These are phyloP conservation scores for Drosophila mimetica DNA, from an alignment of 2,888 invertebrate genomes.

Conservation along the genomic window DNA sequence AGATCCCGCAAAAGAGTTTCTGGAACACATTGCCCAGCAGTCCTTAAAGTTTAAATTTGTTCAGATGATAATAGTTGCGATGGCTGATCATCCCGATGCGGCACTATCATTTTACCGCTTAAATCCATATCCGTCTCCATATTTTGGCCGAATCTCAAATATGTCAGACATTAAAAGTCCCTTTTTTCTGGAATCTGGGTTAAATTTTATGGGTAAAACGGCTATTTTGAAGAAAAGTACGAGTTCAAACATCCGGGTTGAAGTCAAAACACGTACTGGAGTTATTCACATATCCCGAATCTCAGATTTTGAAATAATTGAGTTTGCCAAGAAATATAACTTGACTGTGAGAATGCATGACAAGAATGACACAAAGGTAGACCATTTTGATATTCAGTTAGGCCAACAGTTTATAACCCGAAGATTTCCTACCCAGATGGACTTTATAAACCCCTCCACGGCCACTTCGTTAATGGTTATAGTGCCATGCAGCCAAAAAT, in stretches of 20 bases:
- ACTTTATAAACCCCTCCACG: background rate
- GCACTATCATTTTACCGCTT: no score
- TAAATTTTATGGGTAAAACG: no score
- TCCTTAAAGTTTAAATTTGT: background rate
- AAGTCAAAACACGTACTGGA: no score
- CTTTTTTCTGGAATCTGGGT: no score
- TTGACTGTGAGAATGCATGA: background rate
- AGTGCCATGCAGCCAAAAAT: conserved; percentile 28
- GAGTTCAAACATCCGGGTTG: no score
- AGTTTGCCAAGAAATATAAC: background rate
- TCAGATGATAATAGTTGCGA: background rate
- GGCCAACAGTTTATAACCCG: background rate
- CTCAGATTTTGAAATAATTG: background rate
- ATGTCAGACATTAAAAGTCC: no score
- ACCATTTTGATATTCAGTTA: background rate
- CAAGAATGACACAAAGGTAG: background rate
- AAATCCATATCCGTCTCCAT: no score
- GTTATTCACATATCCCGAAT: no score
- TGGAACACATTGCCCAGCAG: no score
- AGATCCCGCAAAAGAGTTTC: no score
- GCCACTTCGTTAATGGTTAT: conserved; percentile 17
- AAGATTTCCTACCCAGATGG: background rate
- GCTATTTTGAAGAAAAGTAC: no score
- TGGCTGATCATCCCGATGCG: no score
- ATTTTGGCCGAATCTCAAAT: background rate